phyloP scores from a whole-genome alignment of 2,797 vertebrate genomes.

The Smutsia gigantea region DNA sequence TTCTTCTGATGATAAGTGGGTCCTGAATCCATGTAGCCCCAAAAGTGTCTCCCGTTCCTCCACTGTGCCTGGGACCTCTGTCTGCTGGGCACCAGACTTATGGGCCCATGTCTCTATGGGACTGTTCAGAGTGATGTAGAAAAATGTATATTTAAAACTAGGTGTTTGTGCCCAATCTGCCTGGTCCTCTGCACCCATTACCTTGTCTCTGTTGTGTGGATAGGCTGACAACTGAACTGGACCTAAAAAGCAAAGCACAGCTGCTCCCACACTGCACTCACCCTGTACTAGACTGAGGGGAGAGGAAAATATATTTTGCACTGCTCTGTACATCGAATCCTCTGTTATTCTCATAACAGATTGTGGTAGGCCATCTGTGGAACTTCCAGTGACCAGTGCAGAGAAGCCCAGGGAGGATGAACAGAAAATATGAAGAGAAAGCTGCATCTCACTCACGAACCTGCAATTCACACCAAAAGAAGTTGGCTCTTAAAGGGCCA shows the following conservation, averaged over 20 bases:
- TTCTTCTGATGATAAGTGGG: slow-evolving; percentile 32
- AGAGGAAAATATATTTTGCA: neutral
- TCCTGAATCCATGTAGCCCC: neutral
- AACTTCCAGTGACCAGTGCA: slow-evolving; percentile 13
- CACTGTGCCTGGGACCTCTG: neutral
- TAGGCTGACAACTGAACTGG: neutral
- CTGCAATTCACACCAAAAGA: neutral
- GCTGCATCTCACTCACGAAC: neutral
- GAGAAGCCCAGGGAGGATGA: neutral
- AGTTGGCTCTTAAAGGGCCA: neutral
- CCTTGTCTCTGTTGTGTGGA: neutral
- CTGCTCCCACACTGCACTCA: rapidly evolving
- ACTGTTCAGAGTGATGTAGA: neutral
- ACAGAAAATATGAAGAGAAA: neutral
- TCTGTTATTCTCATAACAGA: neutral
- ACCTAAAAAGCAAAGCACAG: neutral
- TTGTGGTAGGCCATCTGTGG: neutral
- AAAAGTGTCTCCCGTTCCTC: neutral
- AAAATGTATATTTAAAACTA: neutral
- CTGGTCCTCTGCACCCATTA: neutral
- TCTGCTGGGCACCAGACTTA: neutral
- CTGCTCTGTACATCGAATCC: neutral
- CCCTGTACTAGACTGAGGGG: neutral
- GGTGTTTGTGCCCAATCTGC: neutral
- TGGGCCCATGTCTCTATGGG: neutral